These are phyloP conservation scores for Girardinichthys multiradiatus DNA, from an alignment of 2,113 vertebrate species.

Conservation along the genomic window DNA sequence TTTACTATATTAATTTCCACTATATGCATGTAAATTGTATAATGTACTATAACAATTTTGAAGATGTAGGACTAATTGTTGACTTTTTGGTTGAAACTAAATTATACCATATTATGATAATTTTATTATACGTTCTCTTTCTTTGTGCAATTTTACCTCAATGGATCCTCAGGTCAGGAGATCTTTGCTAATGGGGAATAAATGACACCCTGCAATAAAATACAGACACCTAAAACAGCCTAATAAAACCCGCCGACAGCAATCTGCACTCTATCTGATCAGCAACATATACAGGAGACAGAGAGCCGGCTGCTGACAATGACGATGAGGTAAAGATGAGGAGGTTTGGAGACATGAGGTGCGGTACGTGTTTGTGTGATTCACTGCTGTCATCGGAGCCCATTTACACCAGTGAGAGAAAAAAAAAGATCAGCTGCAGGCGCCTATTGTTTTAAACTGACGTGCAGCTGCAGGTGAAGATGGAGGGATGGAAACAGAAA, in stretches of 20 bases:
- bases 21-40: no score
- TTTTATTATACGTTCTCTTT: not conserved
- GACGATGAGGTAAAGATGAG: conserved; percentile 14
- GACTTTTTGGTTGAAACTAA: no score
- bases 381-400: conserved; percentile 70
- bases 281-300: not conserved
- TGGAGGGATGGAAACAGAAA: conserved; percentile 25
- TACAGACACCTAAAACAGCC: conserved; percentile 3
- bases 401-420: conserved; percentile 42
- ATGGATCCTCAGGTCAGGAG: not conserved
- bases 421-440: conserved; percentile 58
- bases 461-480: conserved; percentile 68
- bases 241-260: not conserved
- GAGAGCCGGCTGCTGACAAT: conserved; percentile 16
- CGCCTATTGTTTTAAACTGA: conserved; percentile 66
- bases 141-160: not conserved
- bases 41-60: no score
- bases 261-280: conserved; percentile 1
- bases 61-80: no score
- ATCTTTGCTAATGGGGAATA: not conserved
- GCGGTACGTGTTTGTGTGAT: conserved; percentile 40
- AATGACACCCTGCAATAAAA: conserved; percentile 2
- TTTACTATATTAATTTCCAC: no score
- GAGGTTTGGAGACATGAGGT: conserved; percentile 19
- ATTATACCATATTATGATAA: no score